phyloP scores from a whole-genome alignment of 2,113 vertebrate species.

The Enhydra lutris region DNA sequence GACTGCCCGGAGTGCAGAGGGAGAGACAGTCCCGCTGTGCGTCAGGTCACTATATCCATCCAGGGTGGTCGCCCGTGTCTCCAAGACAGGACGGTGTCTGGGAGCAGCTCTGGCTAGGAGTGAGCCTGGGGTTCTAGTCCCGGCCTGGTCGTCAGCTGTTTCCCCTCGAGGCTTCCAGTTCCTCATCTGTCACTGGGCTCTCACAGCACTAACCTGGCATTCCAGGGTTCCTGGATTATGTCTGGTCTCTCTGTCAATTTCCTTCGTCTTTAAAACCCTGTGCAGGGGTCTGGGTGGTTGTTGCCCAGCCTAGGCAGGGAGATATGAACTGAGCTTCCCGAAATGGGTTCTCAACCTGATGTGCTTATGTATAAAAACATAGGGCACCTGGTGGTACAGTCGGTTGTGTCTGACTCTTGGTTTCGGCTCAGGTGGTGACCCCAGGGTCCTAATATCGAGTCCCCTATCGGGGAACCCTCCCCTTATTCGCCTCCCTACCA shows the following conservation, averaged over 20 bases:
- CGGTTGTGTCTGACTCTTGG: neutral
- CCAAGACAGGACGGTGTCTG: neutral
- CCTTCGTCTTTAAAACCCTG: neutral
- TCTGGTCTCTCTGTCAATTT: neutral
- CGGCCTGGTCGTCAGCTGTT: neutral
- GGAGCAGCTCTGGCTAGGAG: neutral
- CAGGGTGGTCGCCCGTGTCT: neutral
- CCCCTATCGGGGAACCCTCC: neutral
- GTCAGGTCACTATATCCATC: fast-evolving
- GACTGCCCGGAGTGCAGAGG: neutral
- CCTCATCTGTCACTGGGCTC: neutral
- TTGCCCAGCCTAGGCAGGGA: fast-evolving
- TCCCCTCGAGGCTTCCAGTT: neutral
- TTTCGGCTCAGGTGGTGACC: neutral
- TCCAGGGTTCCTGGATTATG: neutral
- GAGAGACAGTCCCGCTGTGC: fast-evolving
- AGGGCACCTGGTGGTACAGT: neutral
- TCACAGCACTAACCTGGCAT: fast-evolving
- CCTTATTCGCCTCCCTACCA: neutral
- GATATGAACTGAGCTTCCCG: neutral
- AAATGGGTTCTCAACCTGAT: neutral
- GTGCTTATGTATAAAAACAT: neutral
- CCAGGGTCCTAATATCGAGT: neutral
- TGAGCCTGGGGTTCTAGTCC: neutral
- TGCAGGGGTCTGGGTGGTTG: neutral